phyloP scores from a whole-genome alignment of 2,888 invertebrate genomes.

The Nomada fucata region DNA sequence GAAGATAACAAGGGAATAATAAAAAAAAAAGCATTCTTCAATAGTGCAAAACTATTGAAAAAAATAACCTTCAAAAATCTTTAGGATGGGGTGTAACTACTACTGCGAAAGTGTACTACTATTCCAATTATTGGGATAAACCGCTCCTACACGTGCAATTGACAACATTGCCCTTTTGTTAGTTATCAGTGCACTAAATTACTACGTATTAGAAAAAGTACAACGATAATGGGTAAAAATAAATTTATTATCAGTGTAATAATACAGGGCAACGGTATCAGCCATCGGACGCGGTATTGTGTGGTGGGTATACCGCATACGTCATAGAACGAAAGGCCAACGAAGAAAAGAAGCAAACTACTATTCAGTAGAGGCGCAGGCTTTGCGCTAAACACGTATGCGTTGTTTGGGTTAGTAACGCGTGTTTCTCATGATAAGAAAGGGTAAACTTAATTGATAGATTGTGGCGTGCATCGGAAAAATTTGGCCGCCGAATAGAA shows the following conservation, averaged over 20 bases:
- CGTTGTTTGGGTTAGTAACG: background rate
- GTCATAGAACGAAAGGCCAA: slow-evolving; percentile 30
- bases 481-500: background rate
- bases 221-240: background rate
- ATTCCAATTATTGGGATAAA: background rate
- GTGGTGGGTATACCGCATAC: slow-evolving; percentile 1
- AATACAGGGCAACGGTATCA: background rate
- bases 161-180: background rate
- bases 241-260: background rate
- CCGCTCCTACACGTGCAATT: too few relatives aligned
- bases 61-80: background rate
- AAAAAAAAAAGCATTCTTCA: too few relatives aligned
- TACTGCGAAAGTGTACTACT: background rate
- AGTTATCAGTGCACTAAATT: background rate
- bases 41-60: too few relatives aligned
- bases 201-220: background rate
- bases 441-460: slow-evolving; percentile 8
- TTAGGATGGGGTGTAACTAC: background rate
- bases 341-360: slow-evolving; percentile 11
- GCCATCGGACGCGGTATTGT: background rate
- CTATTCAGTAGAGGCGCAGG: slow-evolving; percentile 53
- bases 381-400: slow-evolving; percentile 36
- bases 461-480: slow-evolving; percentile 29
- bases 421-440: background rate
- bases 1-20: background rate